phyloP scores from a whole-genome alignment of 2,888 invertebrate species.

The Achlya flavicornis region DNA sequence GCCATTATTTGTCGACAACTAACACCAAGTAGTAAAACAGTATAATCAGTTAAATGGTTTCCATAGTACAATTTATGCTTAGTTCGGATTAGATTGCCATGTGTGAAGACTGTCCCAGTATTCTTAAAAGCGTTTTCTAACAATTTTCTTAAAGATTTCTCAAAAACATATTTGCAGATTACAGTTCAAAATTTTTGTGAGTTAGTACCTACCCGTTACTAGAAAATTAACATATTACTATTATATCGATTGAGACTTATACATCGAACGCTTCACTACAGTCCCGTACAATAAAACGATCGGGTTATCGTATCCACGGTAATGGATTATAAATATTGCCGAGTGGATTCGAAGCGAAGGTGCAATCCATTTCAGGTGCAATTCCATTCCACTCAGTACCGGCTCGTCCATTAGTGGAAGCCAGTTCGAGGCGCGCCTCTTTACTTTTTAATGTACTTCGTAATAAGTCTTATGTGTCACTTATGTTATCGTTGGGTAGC shows the following conservation, averaged over 20 bases:
- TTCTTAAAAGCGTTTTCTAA: no score
- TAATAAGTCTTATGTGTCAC: constrained; percentile 38
- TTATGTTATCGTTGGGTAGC: constrained; percentile 30
- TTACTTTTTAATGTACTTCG: constrained; percentile 52
- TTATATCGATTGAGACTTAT: constrained; percentile 1
- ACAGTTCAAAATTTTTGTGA: no score
- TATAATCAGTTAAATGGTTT: no score
- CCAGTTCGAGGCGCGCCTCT: constrained; percentile 55
- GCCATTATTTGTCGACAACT: no score
- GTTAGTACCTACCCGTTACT: neutral
- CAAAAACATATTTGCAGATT: no score
- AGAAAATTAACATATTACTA: neutral
- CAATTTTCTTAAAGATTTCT: no score
- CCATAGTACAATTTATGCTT: no score
- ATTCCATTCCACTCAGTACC: constrained; percentile 45
- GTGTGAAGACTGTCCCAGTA: no score
- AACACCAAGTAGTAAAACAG: no score
- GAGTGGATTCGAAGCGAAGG: constrained; percentile 25
- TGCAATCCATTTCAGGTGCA: constrained; percentile 70
- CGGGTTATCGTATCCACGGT: constrained; percentile 35
- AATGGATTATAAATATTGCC: constrained; percentile 63
- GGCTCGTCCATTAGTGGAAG: constrained; percentile 47
- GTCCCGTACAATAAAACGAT: constrained; percentile 3
- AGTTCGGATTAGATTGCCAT: no score
- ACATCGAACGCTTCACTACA: neutral